Base-by-base conservation (phyloP, 1,140 invertebrate species). In the Campoletis sonorensis region DNA sequence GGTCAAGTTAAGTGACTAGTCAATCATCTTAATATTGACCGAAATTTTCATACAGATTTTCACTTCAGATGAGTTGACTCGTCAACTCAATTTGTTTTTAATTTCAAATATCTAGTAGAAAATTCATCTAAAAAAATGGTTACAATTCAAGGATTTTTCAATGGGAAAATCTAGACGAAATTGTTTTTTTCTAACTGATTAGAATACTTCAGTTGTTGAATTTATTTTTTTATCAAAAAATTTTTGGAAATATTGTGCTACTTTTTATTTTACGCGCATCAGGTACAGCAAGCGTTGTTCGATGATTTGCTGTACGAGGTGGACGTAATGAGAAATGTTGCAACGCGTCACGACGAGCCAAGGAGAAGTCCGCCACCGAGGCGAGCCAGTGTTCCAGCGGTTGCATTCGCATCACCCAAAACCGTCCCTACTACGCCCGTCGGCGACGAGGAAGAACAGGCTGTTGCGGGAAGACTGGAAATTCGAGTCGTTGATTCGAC, bases 251-350 rank as follows among this genome's bases (percentile, higher is more conserved):
- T n/a, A n/a, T n/a, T n/a, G n/a, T n/a, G 3, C n/a, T 11, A 10
- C 40, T 45, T 45, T n/a, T 54, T n/a, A n/a, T 80, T 79, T 70
- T n/a, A 71, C 23, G 13, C 72, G 40, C 15, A 84, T 33, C 70
- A 94, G 93, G 85, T 97, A 30, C 97, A 97, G 89, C 96, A 97
- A 91, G 96, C 96, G 26, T 95, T 96, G 15, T 97, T 98, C 90
- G 96, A 97, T 88, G 95, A 97, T 89, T 93, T 95, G 82, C 92
- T 96, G 0, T 98, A 97, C 90, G 93, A 95, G 79, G 94, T 98
- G 64, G 97, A 98, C 90, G 95, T 97, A 26, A 96, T 96, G 93
- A 93, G 97, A 64, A 97, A 97, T 88, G 94, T 97, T 16, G 94
- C 93, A 10, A 91, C 91, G 10, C 89, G 93, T 78, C 83, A 89